Evolutionary conservation across 1,140 invertebrate species (phyloP).

Genomic region (Marisa cornuarietis): DNA sequence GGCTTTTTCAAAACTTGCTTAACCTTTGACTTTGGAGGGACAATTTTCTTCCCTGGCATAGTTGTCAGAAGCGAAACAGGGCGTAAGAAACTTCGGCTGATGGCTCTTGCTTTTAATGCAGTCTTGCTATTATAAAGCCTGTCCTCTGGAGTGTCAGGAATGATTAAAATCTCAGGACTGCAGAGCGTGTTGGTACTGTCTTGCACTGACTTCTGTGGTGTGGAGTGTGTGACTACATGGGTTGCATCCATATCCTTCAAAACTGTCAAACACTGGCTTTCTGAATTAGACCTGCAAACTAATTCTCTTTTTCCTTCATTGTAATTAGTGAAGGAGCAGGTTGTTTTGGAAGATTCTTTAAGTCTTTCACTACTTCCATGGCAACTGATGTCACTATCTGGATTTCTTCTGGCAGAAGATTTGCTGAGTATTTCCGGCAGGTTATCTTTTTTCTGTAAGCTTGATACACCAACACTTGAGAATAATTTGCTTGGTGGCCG

Average conservation of each 20-base stretch:
- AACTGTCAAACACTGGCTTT: too few species aligned
- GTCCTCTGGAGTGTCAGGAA: conserved; percentile 41
- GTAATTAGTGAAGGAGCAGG: too few species aligned
- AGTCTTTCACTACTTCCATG: too few species aligned
- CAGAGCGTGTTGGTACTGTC: not conserved
- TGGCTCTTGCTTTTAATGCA: conserved; percentile 13
- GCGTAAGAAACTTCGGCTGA: conserved; percentile 38
- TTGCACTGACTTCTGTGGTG: conserved; percentile 10
- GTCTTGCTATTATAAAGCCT: conserved; percentile 11
- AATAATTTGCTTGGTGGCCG: conserved; percentile 15
- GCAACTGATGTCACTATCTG: too few species aligned
- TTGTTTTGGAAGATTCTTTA: too few species aligned
- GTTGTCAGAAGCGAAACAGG: conserved; percentile 14
- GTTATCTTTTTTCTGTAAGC: too few species aligned
- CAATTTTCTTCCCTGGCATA: conserved; percentile 27
- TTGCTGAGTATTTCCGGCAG: too few species aligned
- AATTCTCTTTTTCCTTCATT: too few species aligned
- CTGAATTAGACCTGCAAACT: too few species aligned
- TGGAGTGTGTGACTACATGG: not conserved
- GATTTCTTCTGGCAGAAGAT: too few species aligned
- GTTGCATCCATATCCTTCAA: too few species aligned
- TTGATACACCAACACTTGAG: not conserved
- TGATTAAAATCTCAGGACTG: conserved; percentile 27
- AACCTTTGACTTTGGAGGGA: conserved; percentile 12
- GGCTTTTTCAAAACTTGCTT: conserved; percentile 28